These are phyloP conservation scores for Misgurnus mizolepis DNA, from an alignment of 2,113 vertebrate species.

Conservation along the genomic window DNA sequence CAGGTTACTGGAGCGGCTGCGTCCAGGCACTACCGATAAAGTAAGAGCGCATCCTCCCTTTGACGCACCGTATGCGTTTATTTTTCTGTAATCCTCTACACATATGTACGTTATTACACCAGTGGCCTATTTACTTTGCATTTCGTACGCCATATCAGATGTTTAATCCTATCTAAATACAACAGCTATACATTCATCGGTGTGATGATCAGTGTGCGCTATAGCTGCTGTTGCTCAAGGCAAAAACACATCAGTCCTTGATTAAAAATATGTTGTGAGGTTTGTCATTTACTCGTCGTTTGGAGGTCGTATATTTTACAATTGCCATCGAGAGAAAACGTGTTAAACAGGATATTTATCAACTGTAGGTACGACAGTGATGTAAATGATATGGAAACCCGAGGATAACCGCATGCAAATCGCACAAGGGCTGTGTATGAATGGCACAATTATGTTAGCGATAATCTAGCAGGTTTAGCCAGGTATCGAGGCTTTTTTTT, in stretches of 20 bases:
- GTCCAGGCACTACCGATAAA: slow-evolving; percentile 90
- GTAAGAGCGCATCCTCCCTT: slow-evolving; percentile 63
- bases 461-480: slow-evolving; percentile 39
- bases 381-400: slow-evolving; percentile 21
- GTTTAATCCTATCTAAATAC: slow-evolving; percentile 62
- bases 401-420: slow-evolving; percentile 26
- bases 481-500: background rate
- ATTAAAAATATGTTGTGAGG: background rate
- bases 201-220: background rate
- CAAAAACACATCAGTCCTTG: slow-evolving; percentile 1
- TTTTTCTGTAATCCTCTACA: background rate
- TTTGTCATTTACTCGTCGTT: background rate
- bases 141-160: slow-evolving; percentile 72
- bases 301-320: background rate
- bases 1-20: slow-evolving; percentile 89
- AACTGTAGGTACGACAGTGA: background rate
- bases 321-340: background rate
- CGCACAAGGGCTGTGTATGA: slow-evolving; percentile 17
- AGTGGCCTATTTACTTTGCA: slow-evolving; percentile 65
- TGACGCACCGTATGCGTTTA: slow-evolving; percentile 30
- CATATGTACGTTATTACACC: slow-evolving; percentile 55
- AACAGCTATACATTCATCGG: background rate
- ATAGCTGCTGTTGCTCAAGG: slow-evolving; percentile 31
- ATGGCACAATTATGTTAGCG: background rate
- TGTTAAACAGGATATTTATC: background rate